Conservation (phyloP, 92 coral and sea anemone genomes). For the Porites rus region DNA sequence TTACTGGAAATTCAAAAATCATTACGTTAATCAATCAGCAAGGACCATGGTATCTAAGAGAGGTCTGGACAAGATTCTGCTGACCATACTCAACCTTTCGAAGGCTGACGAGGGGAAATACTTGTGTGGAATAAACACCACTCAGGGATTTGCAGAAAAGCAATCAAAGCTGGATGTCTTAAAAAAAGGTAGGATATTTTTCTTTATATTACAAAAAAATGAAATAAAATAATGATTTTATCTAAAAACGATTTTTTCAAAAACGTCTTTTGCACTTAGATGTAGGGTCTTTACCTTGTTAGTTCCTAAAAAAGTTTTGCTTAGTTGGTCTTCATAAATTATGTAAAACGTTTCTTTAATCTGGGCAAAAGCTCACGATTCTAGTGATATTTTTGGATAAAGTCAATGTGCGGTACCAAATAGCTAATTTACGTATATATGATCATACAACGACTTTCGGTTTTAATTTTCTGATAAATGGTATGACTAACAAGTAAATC, state of each 20-base stretch:
- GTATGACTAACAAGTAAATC: too few species aligned
- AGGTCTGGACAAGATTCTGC: not conserved
- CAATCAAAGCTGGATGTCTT: not conserved
- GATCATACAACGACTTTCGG: too few species aligned
- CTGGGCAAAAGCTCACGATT: too few species aligned
- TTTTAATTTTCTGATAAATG: too few species aligned
- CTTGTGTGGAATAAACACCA: conserved; percentile 9
- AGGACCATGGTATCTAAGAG: not conserved
- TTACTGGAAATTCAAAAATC: conserved; percentile 17
- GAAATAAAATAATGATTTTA: too few species aligned
- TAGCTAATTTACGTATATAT: too few species aligned
- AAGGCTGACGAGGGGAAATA: not conserved
- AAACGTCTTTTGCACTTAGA: not conserved
- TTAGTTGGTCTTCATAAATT: too few species aligned
- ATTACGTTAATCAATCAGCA: not conserved
- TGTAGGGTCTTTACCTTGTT: not conserved
- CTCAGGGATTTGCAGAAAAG: conserved; percentile 17
- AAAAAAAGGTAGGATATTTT: conserved; percentile 5
- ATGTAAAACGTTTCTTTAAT: too few species aligned
- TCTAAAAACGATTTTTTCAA: not conserved
- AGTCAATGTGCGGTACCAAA: too few species aligned
- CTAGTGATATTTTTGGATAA: too few species aligned
- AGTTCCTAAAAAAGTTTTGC: too few species aligned
- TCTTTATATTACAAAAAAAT: too few species aligned
- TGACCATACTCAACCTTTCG: conserved; percentile 19